Evolutionary conservation across 2,888 invertebrate genomes (phyloP), one percentile per base, ranked within the genome.

Genomic region (Rambutsinella grinnellia): DNA sequence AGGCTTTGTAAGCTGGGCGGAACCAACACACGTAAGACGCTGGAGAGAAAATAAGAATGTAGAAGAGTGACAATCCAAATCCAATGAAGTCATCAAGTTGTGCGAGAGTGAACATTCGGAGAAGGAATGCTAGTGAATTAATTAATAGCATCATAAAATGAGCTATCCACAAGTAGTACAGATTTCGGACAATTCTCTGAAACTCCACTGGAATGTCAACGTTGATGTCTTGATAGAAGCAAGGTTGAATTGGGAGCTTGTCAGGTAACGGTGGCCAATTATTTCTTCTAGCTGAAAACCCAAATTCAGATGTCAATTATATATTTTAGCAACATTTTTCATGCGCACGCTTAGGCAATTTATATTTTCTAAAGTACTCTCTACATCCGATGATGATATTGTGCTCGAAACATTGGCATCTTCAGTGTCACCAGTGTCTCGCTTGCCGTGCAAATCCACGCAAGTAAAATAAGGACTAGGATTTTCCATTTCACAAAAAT

Each of bases 21-120:
- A 96, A 99, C 99, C 99, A 99, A 88, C 99, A 99, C 46, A 99
- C 88, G 87, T 98, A 99, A 67, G 99, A 97, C 88, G 97, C 95
- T 23, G 99, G 99, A 19, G 96, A 95, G 86, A 99, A 95, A 28
- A 99, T 89, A 62, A 95, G 86, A 81, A 94, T 90, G 89, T 95
- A 99, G 53, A 99, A 90, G 81, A 99, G 90, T 58, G 95, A 92
- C 72, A 98, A 90, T 76, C 96, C 95, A 86, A 99, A 94, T 78
- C 93, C 91, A 23, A 90, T 89, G 85, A 92, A 89, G 0, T 91
- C 89, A 1, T 88, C 87, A 24, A 80, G 79, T 10, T 70, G 79
- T 15, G 82, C 81, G 15, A 86, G 86, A 57, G 89, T 88, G 81
- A 95, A 88, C 87, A 96, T 89, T 82, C 95, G 88, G 3, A 94